Percentiles rank a stretch among this genome's conserved stretches.
These are phyloP conservation scores for Drosophila recens DNA, from an alignment of 2,888 invertebrate species.

Conservation along the genomic window DNA sequence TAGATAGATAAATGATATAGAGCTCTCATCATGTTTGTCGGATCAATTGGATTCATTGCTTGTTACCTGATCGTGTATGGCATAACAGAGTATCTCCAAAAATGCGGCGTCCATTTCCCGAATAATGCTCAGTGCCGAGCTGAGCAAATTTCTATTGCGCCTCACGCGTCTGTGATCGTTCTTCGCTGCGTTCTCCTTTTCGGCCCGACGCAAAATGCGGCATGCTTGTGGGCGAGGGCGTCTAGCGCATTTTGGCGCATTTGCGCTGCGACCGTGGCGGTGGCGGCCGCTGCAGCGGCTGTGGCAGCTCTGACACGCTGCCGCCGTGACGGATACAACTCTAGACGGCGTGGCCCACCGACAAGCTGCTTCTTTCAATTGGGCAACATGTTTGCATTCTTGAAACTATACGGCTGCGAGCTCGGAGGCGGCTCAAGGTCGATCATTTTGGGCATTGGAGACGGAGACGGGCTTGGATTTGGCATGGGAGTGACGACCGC, in stretches of 20 bases:
- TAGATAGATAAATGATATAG: too few relatives aligned
- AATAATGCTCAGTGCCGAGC: not conserved
- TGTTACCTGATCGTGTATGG: slow-evolving; percentile 3
- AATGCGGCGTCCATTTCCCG: slow-evolving; percentile 2
- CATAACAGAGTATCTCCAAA: slow-evolving; percentile 4
- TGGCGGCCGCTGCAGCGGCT: not conserved
- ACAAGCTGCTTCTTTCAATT: not conserved
- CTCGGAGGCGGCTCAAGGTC: not conserved
- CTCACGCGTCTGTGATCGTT: not conserved
- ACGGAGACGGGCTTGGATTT: too few relatives aligned
- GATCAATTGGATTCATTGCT: not conserved
- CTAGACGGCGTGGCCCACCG: not conserved
- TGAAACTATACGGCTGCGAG: not conserved
- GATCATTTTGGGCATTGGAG: not conserved
- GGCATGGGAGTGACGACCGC: not conserved
- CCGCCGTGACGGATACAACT: not conserved
- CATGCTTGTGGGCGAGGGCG: not conserved
- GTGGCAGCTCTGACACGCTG: not conserved
- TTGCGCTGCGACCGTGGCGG: not conserved
- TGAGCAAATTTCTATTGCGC: not conserved
- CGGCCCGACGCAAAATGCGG: not conserved
- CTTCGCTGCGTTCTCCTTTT: not conserved
- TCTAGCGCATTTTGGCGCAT: not conserved
- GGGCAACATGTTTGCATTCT: too few relatives aligned
- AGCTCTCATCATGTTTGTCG: too few relatives aligned